A percentile compares a stretch with the other conserved stretches of the same genome.
These are phyloP conservation scores for Nasonia vitripennis DNA, from an alignment of 1,140 invertebrate genomes.

Conservation along the genomic window DNA sequence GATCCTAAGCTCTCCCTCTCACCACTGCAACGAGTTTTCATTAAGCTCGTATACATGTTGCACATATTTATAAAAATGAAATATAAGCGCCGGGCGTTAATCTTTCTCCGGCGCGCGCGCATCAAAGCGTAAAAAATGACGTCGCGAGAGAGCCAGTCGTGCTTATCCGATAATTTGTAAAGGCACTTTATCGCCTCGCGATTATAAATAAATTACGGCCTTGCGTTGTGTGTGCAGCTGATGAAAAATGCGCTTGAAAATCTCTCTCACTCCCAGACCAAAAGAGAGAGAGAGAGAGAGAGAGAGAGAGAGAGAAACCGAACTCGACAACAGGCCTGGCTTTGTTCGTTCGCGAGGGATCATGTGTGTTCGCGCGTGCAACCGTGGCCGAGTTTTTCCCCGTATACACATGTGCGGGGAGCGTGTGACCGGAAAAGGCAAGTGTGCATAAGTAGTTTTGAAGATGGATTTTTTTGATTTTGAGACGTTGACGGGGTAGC, in stretches of 20 bases:
- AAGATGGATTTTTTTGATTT: background rate
- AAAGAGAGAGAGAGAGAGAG: background rate
- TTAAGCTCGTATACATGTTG: conserved; percentile 28
- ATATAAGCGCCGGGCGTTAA: conserved; percentile 29
- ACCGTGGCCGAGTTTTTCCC: conserved; percentile 5
- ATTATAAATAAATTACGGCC: conserved; percentile 46
- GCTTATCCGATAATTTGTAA: conserved; percentile 52
- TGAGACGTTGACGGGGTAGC: background rate
- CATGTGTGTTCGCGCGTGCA: background rate
- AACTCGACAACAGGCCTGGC: conserved; percentile 27
- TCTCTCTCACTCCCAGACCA: background rate
- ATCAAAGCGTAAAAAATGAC: conserved; percentile 32
- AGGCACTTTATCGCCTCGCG: conserved; percentile 38
- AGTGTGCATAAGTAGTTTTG: background rate
- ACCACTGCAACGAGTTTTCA: conserved; percentile 13
- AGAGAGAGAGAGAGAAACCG: conserved; percentile 31
- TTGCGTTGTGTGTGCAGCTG: conserved; percentile 14
- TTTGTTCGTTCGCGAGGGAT: conserved; percentile 20
- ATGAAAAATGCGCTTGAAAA: conserved; percentile 35
- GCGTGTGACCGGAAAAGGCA: conserved; percentile 32
- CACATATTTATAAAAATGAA: conserved; percentile 24
- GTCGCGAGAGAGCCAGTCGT: background rate
- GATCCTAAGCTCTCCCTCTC: background rate
- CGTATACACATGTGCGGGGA: background rate
- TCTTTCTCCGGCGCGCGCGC: background rate